Conservation (phyloP, 2,888 invertebrate species). For the Marasmarcha lunaedactyla region DNA sequence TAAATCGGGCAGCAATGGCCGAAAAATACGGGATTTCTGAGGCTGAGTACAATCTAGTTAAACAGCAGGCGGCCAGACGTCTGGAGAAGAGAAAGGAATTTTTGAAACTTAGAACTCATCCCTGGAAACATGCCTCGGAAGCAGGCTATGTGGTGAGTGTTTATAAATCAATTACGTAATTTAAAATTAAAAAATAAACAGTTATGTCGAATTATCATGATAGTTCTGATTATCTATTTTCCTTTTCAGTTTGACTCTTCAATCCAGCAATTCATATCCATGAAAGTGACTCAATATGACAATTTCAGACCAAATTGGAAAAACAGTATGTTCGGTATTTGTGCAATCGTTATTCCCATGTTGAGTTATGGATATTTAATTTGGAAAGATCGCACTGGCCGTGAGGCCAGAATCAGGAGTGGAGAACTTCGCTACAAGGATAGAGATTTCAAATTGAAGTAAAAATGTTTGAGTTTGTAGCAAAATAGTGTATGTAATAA, state of each 20-base stretch:
- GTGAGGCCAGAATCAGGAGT: conserved; percentile 72
- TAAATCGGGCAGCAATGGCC: conserved; percentile 20
- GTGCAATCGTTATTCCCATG: conserved; percentile 69
- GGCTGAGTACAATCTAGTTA: conserved; percentile 58
- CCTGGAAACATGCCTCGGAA: conserved; percentile 75
- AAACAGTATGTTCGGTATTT: conserved; percentile 61
- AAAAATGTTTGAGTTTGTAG: conserved; percentile 19
- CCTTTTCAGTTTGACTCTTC: conserved; percentile 84
- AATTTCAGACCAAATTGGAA: conserved; percentile 76
- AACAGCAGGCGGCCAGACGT: conserved; percentile 73
- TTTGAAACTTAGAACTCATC: conserved; percentile 77
- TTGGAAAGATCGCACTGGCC: conserved; percentile 55
- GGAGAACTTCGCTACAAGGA: conserved; percentile 84
- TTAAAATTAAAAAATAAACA: conserved; percentile 14
- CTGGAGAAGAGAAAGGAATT: conserved; percentile 76
- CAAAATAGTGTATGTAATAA: conserved; percentile 15
- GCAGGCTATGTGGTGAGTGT: conserved; percentile 79
- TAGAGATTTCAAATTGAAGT: conserved; percentile 75
- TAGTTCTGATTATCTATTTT: too few relatives aligned
- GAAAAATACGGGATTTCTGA: conserved; percentile 67
- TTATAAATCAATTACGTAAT: conserved; percentile 46
- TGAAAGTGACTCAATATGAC: conserved; percentile 75
- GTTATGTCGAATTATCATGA: neutral
- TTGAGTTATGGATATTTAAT: conserved; percentile 59
- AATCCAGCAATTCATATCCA: conserved; percentile 78